These are phyloP conservation scores for Habropoda laboriosa DNA, from an alignment of 1,140 invertebrate genomes.

Conservation along the genomic window DNA sequence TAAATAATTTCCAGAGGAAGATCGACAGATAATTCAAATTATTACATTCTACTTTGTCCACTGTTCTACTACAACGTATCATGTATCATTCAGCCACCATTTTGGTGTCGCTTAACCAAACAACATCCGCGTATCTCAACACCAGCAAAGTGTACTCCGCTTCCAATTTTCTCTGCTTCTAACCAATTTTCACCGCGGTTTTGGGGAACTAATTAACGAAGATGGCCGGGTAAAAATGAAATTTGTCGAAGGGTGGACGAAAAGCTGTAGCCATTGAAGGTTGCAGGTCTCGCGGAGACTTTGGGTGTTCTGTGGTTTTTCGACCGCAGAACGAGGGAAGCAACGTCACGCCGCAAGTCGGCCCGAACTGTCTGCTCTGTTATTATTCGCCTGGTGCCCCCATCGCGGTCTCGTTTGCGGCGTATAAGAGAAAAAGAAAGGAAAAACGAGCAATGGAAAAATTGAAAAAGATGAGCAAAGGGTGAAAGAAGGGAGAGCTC, in stretches of 20 bases:
- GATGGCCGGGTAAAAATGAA: neutral
- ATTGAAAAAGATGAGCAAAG: too few relatives aligned
- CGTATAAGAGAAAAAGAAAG: neutral
- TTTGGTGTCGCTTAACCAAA: too few relatives aligned
- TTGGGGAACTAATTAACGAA: conserved; percentile 22
- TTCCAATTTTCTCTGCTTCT: too few relatives aligned
- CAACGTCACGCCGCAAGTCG: conserved; percentile 40
- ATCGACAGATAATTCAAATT: neutral
- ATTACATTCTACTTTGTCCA: too few relatives aligned
- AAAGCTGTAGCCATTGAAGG: neutral
- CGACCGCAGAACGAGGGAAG: conserved; percentile 35
- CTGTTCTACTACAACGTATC: too few relatives aligned
- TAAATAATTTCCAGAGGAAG: too few relatives aligned
- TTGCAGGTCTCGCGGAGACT: conserved; percentile 11
- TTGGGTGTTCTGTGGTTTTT: conserved; percentile 59
- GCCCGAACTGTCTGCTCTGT: conserved; percentile 42
- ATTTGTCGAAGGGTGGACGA: conserved; percentile 1
- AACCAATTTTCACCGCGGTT: neutral
- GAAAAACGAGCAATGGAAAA: too few relatives aligned
- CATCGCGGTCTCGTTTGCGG: conserved; percentile 9
- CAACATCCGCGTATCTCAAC: too few relatives aligned
- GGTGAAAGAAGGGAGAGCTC: neutral
- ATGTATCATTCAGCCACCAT: too few relatives aligned
- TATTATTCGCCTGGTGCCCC: conserved; percentile 42
- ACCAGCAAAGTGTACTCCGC: too few relatives aligned